phyloP scores from a whole-genome alignment of 2,113 vertebrate genomes.

The Rhynchomys soricoides region DNA sequence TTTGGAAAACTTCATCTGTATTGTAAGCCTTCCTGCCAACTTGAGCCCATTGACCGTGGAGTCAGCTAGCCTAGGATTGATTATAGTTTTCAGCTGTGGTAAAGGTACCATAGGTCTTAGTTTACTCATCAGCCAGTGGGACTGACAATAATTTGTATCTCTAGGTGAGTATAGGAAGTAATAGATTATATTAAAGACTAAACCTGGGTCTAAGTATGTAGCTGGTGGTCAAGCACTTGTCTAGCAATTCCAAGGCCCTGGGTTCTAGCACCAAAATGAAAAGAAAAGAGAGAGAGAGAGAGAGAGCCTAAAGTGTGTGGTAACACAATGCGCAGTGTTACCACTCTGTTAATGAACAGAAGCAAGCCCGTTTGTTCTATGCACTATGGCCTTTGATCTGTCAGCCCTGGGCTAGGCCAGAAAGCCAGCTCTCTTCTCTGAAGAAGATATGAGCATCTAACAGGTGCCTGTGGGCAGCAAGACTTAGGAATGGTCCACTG shows the following conservation, averaged over 20 bases:
- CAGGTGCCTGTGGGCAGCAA: background rate
- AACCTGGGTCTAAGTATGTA: background rate
- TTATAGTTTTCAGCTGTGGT: background rate
- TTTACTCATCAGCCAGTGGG: constrained; percentile 37
- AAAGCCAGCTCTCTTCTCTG: constrained; percentile 47
- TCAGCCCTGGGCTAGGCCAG: constrained; percentile 42
- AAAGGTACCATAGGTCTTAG: background rate
- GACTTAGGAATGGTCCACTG: background rate
- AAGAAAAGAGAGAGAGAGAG: background rate
- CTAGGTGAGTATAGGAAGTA: background rate
- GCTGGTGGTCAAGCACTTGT: background rate
- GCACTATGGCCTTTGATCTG: constrained; percentile 56
- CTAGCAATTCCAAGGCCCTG: background rate
- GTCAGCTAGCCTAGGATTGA: background rate
- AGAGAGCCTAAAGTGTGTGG: background rate
- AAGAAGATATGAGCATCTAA: constrained; percentile 15
- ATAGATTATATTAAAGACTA: background rate
- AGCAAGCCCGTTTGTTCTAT: background rate
- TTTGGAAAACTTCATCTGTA: background rate
- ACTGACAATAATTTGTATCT: background rate
- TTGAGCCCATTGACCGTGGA: background rate
- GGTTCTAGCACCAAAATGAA: background rate
- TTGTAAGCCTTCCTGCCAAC: background rate
- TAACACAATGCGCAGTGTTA: background rate
- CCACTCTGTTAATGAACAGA: background rate